Conservation (phyloP, 2,888 invertebrate genomes). For the Druceiella hillmani region DNA sequence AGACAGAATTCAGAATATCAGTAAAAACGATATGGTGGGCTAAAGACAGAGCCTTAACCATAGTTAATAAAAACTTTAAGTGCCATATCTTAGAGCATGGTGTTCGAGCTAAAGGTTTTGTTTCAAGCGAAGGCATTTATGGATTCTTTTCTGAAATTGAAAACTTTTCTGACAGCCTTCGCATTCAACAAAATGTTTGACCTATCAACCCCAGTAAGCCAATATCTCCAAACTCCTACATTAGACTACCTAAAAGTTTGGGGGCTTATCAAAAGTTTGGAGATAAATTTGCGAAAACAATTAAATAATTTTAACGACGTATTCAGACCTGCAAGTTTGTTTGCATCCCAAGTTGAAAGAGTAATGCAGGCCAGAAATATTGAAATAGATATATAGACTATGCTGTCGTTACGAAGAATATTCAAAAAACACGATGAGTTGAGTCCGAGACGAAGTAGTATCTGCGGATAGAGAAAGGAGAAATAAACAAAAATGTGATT, state of each 20-base stretch:
- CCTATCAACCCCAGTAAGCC: slow-evolving; percentile 7
- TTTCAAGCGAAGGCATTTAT: no score
- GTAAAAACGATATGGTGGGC: slow-evolving; percentile 7
- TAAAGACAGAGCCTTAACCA: slow-evolving; percentile 7
- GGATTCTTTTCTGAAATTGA: slow-evolving; percentile 8
- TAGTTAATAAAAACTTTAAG: neutral
- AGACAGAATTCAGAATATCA: slow-evolving; percentile 6
- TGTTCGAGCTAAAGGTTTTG: neutral
- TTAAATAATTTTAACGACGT: no score
- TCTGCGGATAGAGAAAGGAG: no score
- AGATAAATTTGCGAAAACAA: slow-evolving; percentile 1
- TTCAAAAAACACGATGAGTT: no score
- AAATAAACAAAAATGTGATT: no score
- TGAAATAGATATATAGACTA: no score
- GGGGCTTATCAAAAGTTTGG: slow-evolving; percentile 6
- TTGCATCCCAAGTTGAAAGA: no score
- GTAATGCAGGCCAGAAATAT: no score
- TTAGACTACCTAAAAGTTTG: no score
- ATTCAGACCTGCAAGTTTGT: neutral
- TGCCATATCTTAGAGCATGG: slow-evolving; percentile 1
- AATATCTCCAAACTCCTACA: slow-evolving; percentile 1
- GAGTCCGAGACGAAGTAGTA: no score
- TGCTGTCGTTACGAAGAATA: no score
- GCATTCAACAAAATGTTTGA: slow-evolving; percentile 7
- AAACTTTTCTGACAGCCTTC: no score